Base-by-base conservation (phyloP, 1,140 invertebrate genomes). In the Trypoxylus dichotomus region DNA sequence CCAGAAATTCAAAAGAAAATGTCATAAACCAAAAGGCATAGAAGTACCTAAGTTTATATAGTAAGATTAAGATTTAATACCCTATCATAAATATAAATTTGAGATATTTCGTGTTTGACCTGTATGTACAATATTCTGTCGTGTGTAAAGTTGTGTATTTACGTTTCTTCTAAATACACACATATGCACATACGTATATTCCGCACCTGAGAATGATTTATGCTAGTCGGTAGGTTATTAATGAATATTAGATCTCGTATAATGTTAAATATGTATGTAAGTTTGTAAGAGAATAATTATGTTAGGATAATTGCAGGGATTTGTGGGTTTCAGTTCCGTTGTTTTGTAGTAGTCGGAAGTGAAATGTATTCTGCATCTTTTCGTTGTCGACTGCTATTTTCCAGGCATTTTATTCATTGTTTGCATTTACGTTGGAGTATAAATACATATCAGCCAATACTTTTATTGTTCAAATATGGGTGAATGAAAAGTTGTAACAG, bases 281-380 rank as follows among this genome's bases (percentile, higher is more conserved):
- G 13, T 68, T 24, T 29, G 13, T 27, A 68, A 3, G 71, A 24
- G 42, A 24, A 79, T 79, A 79, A 79, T 79, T 79, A 77, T 47
- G 78, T 76, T 79, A 41, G 24, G 75, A 79, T 74, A 68, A 72
- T 74, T 25, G 68, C 25, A 76, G 71, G 54, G 75, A 68, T 25
- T 29, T 79, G 75, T 79, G 75, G 75, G 75, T 75, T 79, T 75
- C 76, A 79, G 78, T 79, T 79, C 78, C 78, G 78, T 47, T 79
- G 75, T 74, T 79, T 79, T 79, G 78, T 79, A 47, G 63, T 15
- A 37, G 73, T 79, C 75, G 75, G 75, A 79, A 79, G 75, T 29
- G 29, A 43, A 74, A 24, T 74, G 24, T 68, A 29, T 8, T n/a
- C 10, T 54, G 47, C 2, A 54, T n/a, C 8, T 54, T 54, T 54